Evolutionary conservation across 2,113 vertebrate genomes (phyloP).

Genomic region (Grantiella picta): DNA sequence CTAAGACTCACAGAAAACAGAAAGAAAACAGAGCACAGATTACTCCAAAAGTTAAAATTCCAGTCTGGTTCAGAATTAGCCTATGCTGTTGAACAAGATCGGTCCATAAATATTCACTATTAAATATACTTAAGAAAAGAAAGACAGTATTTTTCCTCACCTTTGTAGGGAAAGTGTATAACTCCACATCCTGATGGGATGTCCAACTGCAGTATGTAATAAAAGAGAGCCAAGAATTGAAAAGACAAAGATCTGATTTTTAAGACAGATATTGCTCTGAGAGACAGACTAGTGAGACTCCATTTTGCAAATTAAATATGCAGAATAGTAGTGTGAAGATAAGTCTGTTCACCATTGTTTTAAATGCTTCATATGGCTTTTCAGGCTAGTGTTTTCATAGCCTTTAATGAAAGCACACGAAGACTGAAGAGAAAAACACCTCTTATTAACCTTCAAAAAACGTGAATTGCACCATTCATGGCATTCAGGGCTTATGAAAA

Average conservation of each 20-base stretch:
- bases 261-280: background rate
- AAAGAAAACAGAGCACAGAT: rapidly evolving
- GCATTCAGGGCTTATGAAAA: background rate
- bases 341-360: background rate
- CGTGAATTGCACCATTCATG: background rate
- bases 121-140: background rate
- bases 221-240: background rate
- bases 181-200: background rate
- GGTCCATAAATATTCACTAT: background rate
- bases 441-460: background rate
- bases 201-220: background rate
- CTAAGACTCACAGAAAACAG: background rate
- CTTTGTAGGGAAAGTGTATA: background rate
- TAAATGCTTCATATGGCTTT: background rate
- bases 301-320: background rate
- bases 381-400: background rate
- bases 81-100: background rate
- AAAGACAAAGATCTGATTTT: background rate
- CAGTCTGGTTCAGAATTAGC: background rate
- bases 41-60: background rate
- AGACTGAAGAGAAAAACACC: background rate
- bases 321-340: background rate
- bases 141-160: background rate
- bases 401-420: background rate
- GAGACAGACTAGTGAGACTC: background rate